Percentiles rank a stretch among this genome's conserved stretches.
Conservation (phyloP, 2,888 invertebrate genomes). For the Rosalia funebris region DNA sequence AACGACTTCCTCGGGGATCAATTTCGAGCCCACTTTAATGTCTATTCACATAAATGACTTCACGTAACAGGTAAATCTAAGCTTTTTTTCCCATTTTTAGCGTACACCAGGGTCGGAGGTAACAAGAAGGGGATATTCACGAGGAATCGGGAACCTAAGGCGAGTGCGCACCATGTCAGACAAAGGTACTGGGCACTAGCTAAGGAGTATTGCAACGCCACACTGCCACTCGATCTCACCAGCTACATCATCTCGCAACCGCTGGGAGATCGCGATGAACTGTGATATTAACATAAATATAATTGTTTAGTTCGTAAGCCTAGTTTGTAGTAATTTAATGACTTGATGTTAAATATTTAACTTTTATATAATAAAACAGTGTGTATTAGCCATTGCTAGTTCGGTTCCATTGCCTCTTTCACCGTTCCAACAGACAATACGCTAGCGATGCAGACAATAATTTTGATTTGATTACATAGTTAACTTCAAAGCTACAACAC, state of each 20-base stretch:
- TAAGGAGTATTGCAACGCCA: constrained; percentile 68
- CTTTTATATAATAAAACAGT: background rate
- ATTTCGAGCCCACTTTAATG: too few species aligned
- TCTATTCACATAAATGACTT: background rate
- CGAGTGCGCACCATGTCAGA: constrained; percentile 83
- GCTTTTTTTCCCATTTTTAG: constrained; percentile 61
- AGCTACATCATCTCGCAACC: constrained; percentile 17
- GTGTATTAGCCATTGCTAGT: too few species aligned
- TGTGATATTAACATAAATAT: constrained; percentile 34
- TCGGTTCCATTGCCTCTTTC: too few species aligned
- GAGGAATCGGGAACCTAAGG: constrained; percentile 88
- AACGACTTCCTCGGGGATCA: background rate
- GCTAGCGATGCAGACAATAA: too few species aligned
- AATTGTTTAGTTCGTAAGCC: background rate
- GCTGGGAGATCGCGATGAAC: constrained; percentile 30
- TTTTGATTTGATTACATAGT: too few species aligned
- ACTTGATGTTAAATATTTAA: constrained; percentile 7
- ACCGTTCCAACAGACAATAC: too few species aligned
- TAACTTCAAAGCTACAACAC: too few species aligned
- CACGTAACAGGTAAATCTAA: background rate
- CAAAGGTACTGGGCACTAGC: constrained; percentile 79
- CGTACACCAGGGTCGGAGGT: constrained; percentile 82
- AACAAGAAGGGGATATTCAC: constrained; percentile 93
- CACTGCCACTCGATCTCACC: constrained; percentile 68
- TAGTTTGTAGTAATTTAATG: background rate